Evolutionary conservation across 1,140 invertebrate species (phyloP).

Genomic region (Liolophura sinensis): DNA sequence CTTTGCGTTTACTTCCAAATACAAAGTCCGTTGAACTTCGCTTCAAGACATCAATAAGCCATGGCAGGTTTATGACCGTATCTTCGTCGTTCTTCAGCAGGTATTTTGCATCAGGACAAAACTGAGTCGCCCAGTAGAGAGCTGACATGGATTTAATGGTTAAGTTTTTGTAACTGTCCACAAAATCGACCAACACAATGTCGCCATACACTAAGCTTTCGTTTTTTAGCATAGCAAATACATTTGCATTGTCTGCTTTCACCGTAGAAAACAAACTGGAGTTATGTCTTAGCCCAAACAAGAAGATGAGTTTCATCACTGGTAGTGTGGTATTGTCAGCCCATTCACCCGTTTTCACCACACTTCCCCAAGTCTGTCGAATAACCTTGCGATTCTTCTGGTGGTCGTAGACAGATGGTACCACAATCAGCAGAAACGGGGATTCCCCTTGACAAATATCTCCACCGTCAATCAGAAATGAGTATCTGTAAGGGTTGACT

Average conservation of each 20-base stretch:
- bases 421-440: constrained; percentile 12
- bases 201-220: constrained; percentile 63
- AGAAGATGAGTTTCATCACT: constrained; percentile 22
- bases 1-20: no score
- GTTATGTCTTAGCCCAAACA: constrained; percentile 4
- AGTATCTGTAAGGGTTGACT: no score
- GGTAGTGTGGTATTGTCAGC: constrained; percentile 8
- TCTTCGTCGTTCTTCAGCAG: constrained; percentile 91
- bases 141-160: constrained; percentile 75
- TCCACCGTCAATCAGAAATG: no score
- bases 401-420: constrained; percentile 11
- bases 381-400: constrained; percentile 10
- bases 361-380: constrained; percentile 21
- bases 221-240: constrained; percentile 14
- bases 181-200: constrained; percentile 40
- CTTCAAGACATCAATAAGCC: not conserved
- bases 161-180: constrained; percentile 44
- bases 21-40: no score
- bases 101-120: constrained; percentile 70
- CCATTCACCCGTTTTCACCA: constrained; percentile 17
- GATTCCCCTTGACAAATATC: no score
- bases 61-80: constrained; percentile 49
- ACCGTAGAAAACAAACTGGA: constrained; percentile 16
- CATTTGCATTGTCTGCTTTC: not conserved
- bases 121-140: constrained; percentile 71